Evolutionary conservation across 2,888 invertebrate genomes (phyloP), one percentile per base, ranked within the genome.

Genomic region (Tipula helvola): DNA sequence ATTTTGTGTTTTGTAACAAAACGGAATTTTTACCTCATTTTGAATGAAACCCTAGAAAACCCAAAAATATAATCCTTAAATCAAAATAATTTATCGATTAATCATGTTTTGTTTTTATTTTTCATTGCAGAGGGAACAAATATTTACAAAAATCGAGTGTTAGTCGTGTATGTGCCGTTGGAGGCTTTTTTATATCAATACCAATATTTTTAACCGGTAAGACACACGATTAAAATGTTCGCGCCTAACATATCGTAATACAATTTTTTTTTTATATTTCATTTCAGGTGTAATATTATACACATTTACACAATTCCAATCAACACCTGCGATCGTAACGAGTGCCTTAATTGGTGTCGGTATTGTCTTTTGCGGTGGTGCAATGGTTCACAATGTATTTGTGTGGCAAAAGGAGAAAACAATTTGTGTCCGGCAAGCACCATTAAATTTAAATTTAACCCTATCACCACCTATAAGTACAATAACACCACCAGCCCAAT

Each of bases 321-420:
- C 97, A 28, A 97, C 97, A 16, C 96, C 98, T 8, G 97, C 98
- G 36, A 96, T 98, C 89, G 96, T 97, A 87, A 97, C 97, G 16
- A 97, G 97, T 89, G 95, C 96, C 1, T 95, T 98, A 90, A 96
- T 98, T 88, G 97, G 97, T n/a, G 93, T 97, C 18, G 97, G 97
- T 1, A 96, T 98, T 88, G 94, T 98, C 83, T 97, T 98, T 92
- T 97, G 97, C 90, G 96, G 97, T 88, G 96, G 96, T 89, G 97
- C 97, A 36, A 96, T 98, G 95, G 96, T 98, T 18, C 98, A 98
- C 92, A 98, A 97, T 92, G 97, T 97, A 13, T 97, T 97, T 91
- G 95, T 97, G 86, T 98, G 98, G 98, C 97, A 97, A 92, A 95
- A 95, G 90, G 96, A 96, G 91, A 97, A 97, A 92, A 97, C 96